Percentiles rank a stretch among this genome's conserved stretches.
Conservation (phyloP, 2,797 vertebrate genomes). For the Scarus forsteni region DNA sequence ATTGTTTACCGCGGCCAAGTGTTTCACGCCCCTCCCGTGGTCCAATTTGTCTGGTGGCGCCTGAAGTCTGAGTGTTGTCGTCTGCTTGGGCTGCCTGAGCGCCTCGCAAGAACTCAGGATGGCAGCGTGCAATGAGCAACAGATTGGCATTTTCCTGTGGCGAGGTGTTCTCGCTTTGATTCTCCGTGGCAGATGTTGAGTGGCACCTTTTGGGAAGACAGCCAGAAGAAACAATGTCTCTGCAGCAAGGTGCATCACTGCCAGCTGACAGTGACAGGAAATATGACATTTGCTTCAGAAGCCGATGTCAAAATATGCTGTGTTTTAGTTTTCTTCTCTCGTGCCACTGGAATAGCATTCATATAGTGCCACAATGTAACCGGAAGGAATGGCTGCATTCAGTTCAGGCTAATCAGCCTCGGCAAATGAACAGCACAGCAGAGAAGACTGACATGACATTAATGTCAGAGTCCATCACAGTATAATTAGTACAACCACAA, state of each 20-base stretch:
- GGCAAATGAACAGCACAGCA: conserved; percentile 4
- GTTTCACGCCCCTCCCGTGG: conserved; percentile 53
- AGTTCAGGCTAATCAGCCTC: conserved; percentile 3
- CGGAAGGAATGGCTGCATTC: neutral
- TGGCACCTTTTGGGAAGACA: conserved; percentile 59
- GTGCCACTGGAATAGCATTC: conserved; percentile 23
- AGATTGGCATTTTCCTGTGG: conserved; percentile 33
- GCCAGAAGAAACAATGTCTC: conserved; percentile 40
- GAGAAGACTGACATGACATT: neutral
- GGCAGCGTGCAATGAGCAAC: conserved; percentile 12
- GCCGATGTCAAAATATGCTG: conserved; percentile 34
- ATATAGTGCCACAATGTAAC: neutral
- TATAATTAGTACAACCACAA: conserved; percentile 22
- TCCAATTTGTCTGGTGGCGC: conserved; percentile 55
- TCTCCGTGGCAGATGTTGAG: conserved; percentile 59
- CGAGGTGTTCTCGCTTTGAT: conserved; percentile 53
- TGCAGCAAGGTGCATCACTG: conserved; percentile 30
- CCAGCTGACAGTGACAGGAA: conserved; percentile 41
- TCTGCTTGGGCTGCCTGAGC: conserved; percentile 26
- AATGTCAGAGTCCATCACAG: conserved; percentile 21
- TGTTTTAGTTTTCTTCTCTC: neutral
- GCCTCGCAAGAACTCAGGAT: conserved; percentile 35
- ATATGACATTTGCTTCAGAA: conserved; percentile 32
- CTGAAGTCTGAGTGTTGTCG: conserved; percentile 26
- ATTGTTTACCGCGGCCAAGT: conserved; percentile 63